Conservation (phyloP, 2,797 vertebrate genomes). For the Buphagus erythrorhynchus region DNA sequence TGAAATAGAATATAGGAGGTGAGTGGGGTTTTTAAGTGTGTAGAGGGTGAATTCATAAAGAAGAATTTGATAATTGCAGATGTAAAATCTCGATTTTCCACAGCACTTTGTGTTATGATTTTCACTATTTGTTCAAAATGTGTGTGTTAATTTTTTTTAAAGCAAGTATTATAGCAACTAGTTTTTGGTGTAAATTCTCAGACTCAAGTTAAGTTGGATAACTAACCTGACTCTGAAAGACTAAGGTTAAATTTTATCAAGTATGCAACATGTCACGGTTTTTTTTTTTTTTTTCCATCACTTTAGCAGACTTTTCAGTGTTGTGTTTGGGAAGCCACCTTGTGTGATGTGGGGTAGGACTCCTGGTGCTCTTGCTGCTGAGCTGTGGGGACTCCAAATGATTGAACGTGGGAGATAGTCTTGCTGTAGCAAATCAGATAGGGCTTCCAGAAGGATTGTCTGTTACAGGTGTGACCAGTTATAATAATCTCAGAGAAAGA, state of each 20-base stretch:
- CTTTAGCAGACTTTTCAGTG: not conserved
- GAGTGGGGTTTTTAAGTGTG: not conserved
- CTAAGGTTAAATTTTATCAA: not conserved
- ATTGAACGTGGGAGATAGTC: not conserved
- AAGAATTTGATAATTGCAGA: not conserved
- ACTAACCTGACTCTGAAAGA: not conserved
- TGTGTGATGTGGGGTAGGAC: not conserved
- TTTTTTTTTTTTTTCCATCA: not conserved
- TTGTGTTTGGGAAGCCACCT: not conserved
- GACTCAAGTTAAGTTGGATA: not conserved
- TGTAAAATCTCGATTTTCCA: not conserved
- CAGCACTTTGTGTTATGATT: not conserved
- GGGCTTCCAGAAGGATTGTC: not conserved
- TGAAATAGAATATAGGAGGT: not conserved
- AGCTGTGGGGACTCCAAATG: not conserved
- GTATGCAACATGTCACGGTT: not conserved
- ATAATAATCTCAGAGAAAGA: not conserved
- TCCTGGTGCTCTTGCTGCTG: not conserved
- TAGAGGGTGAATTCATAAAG: not conserved
- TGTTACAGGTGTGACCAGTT: not conserved
- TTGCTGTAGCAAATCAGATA: not conserved
- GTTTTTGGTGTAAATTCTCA: not conserved
- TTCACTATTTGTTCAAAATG: not conserved
- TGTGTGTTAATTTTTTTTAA: not conserved
- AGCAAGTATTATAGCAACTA: not conserved